Evolutionary conservation across 2,113 vertebrate genomes (phyloP).

Genomic region (Beaufortia kweichowensis): DNA sequence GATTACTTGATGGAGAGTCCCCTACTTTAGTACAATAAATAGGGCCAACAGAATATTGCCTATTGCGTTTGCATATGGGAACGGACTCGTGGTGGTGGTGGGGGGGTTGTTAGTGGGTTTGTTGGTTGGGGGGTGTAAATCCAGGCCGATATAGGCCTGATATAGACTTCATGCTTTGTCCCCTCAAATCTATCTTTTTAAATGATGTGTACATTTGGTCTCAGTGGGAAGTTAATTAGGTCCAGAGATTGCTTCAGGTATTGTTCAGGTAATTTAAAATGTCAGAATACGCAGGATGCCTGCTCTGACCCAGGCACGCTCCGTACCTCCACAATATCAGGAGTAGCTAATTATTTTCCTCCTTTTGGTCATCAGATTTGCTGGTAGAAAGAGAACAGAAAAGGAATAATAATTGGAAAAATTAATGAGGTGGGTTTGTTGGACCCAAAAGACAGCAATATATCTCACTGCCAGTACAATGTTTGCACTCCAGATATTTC

Average conservation of each 20-base stretch:
- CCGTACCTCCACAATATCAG: slow-evolving; percentile 75
- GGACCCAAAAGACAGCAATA: slow-evolving; percentile 62
- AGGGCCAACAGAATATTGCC: slow-evolving; percentile 43
- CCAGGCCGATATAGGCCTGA: slow-evolving; percentile 42
- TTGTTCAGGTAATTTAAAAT: slow-evolving; percentile 89
- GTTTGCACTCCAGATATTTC: slow-evolving; percentile 41
- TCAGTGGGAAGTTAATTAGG: slow-evolving; percentile 87
- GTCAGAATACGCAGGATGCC: slow-evolving; percentile 77
- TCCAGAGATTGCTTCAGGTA: slow-evolving; percentile 85
- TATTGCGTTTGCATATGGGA: slow-evolving; percentile 70
- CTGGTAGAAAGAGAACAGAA: slow-evolving; percentile 74
- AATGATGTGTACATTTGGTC: slow-evolving; percentile 70
- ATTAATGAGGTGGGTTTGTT: slow-evolving; percentile 75
- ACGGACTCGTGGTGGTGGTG: slow-evolving; percentile 39
- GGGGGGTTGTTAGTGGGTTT: neutral
- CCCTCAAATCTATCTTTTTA: slow-evolving; percentile 67
- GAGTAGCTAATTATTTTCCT: slow-evolving; percentile 88
- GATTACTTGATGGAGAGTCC: slow-evolving; percentile 88
- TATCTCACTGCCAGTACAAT: slow-evolving; percentile 55
- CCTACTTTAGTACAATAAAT: slow-evolving; percentile 75
- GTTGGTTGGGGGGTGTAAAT: neutral
- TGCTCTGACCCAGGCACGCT: slow-evolving; percentile 71
- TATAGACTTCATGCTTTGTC: slow-evolving; percentile 59
- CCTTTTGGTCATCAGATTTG: slow-evolving; percentile 74
- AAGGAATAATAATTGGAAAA: slow-evolving; percentile 76